Conservation (phyloP, 2,888 invertebrate species). For the Pristionchus entomophagus region DNA sequence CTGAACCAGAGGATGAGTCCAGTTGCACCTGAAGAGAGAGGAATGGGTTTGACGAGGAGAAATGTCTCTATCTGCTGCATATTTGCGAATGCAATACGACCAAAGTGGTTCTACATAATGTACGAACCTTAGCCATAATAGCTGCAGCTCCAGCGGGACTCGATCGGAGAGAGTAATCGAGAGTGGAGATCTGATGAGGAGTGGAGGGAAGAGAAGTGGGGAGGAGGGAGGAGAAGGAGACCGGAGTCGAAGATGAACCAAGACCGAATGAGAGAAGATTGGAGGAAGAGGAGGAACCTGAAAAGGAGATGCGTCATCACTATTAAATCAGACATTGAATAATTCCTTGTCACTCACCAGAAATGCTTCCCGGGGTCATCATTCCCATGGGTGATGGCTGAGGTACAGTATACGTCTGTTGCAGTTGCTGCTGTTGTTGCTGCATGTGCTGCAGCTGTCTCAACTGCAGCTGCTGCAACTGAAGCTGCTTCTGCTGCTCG, state of each 20-base stretch:
- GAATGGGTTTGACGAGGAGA: too few relatives aligned
- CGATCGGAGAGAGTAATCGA: too few relatives aligned
- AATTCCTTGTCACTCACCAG: not conserved
- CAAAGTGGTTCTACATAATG: too few relatives aligned
- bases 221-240: not conserved
- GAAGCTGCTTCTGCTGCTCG: not conserved
- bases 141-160: too few relatives aligned
- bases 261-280: not conserved
- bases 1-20: not conserved
- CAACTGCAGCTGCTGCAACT: not conserved
- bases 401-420: not conserved
- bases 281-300: not conserved
- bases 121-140: too few relatives aligned
- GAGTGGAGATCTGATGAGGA: not conserved
- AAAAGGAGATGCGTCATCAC: too few relatives aligned
- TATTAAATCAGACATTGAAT: not conserved
- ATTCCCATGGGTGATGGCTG: constrained; percentile 20
- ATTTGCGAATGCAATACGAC: too few relatives aligned
- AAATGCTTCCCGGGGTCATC: not conserved
- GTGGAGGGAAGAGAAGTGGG: not conserved
- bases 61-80: too few relatives aligned
- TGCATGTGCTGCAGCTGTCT: not conserved
- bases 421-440: not conserved
- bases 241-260: too few relatives aligned
- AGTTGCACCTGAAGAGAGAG: not conserved